phyloP scores from a whole-genome alignment of 2,888 invertebrate genomes.

The Agrotis puta region DNA sequence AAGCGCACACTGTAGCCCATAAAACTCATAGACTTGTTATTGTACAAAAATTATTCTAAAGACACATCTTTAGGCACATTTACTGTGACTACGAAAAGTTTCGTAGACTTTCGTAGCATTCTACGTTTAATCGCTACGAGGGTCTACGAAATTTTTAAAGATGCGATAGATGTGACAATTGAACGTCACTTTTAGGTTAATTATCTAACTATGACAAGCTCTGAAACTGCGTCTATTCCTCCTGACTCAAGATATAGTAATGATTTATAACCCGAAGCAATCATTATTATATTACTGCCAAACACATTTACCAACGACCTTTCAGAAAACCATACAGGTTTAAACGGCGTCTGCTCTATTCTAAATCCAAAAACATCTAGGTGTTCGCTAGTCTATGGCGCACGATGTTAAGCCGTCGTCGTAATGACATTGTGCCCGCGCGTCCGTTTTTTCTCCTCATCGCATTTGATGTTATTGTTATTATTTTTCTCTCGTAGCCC shows the following conservation, averaged over 20 bases:
- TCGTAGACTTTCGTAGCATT: slow-evolving; percentile 18
- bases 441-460: slow-evolving; percentile 86
- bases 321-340: too few relatives aligned
- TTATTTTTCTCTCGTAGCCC: slow-evolving; percentile 85
- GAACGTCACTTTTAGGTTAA: neutral
- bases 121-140: slow-evolving; percentile 3
- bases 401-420: slow-evolving; percentile 80
- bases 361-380: slow-evolving; percentile 61
- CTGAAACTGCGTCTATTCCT: too few relatives aligned
- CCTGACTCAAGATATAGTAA: too few relatives aligned
- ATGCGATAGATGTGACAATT: neutral
- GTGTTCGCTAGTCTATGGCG: slow-evolving; percentile 75
- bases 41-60: neutral
- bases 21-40: slow-evolving; percentile 40
- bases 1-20: slow-evolving; percentile 63
- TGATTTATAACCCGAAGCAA: too few relatives aligned
- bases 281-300: too few relatives aligned
- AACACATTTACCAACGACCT: too few relatives aligned
- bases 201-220: too few relatives aligned
- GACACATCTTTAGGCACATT: neutral
- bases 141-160: slow-evolving; percentile 1
- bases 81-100: neutral
- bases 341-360: slow-evolving; percentile 6
- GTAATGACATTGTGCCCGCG: slow-evolving; percentile 88
- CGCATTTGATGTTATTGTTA: slow-evolving; percentile 90